Evolutionary conservation across 2,888 invertebrate species (phyloP).

Genomic region (Fissipunctia ypsillon): DNA sequence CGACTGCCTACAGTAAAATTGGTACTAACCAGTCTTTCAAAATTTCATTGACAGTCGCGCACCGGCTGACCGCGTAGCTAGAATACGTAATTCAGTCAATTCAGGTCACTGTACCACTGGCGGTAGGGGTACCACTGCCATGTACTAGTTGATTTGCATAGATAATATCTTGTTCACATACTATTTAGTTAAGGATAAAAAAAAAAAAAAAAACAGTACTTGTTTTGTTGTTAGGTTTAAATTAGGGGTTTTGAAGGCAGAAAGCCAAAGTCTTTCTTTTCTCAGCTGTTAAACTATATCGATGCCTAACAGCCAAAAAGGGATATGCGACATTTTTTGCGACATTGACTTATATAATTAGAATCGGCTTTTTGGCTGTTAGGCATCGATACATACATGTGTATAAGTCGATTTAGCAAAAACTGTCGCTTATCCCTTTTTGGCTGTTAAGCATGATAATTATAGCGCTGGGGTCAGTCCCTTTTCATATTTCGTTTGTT

Average conservation of each 20-base stretch:
- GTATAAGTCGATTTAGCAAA: too few relatives aligned
- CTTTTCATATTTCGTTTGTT: too few relatives aligned
- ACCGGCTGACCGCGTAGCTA: slow-evolving; percentile 26
- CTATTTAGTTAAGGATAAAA: slow-evolving; percentile 2
- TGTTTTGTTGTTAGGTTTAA: background rate
- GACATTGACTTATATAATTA: too few relatives aligned
- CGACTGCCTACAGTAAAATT: background rate
- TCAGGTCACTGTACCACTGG: slow-evolving; percentile 47
- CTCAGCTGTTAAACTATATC: too few relatives aligned
- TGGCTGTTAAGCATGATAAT: too few relatives aligned
- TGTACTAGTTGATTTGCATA: slow-evolving; percentile 21
- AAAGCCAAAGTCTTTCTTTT: too few relatives aligned
- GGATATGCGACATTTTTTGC: too few relatives aligned
- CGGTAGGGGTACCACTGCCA: slow-evolving; percentile 20
- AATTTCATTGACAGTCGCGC: slow-evolving; percentile 58
- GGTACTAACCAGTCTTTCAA: slow-evolving; percentile 20
- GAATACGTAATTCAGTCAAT: slow-evolving; percentile 61
- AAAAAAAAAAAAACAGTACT: background rate
- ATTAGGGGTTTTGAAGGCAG: background rate
- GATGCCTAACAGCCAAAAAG: too few relatives aligned
- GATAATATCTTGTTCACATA: slow-evolving; percentile 28
- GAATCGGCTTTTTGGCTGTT: too few relatives aligned
- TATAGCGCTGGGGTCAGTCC: too few relatives aligned
- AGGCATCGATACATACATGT: too few relatives aligned
- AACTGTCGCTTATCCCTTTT: too few relatives aligned